These are phyloP conservation scores for Agapornis canus DNA, from an alignment of 2,797 vertebrate species.

Conservation along the genomic window DNA sequence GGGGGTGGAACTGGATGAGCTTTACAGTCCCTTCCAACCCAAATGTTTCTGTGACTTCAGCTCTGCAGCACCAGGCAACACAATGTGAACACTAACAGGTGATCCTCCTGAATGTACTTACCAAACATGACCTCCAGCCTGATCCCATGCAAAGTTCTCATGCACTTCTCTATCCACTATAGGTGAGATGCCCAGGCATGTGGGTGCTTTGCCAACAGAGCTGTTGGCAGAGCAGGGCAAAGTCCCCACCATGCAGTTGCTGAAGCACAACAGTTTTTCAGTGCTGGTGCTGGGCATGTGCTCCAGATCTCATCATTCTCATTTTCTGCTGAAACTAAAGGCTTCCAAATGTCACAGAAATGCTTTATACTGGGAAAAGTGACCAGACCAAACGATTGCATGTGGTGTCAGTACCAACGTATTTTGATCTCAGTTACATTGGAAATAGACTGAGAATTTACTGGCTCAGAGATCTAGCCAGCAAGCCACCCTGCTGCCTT, in stretches of 20 bases:
- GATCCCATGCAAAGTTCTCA: not conserved
- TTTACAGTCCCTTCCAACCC: not conserved
- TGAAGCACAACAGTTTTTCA: not conserved
- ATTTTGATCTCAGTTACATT: accelerated
- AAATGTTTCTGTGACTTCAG: not conserved
- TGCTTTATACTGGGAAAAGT: not conserved
- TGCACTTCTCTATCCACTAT: accelerated
- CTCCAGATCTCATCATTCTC: not conserved
- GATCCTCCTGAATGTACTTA: not conserved
- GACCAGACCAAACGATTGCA: accelerated
- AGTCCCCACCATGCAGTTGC: not conserved
- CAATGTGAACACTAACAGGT: not conserved
- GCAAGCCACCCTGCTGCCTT: accelerated
- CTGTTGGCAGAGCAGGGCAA: accelerated
- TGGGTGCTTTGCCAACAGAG: not conserved
- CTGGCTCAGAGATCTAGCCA: not conserved
- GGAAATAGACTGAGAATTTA: not conserved
- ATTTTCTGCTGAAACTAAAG: not conserved
- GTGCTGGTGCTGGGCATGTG: not conserved
- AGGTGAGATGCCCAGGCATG: accelerated
- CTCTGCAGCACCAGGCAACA: not conserved
- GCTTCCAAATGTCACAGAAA: not conserved
- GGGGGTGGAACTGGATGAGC: not conserved
- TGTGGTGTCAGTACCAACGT: accelerated
- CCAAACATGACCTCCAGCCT: accelerated